These are phyloP conservation scores for Poecile montanus DNA, from an alignment of 2,797 vertebrate genomes.

Conservation along the genomic window DNA sequence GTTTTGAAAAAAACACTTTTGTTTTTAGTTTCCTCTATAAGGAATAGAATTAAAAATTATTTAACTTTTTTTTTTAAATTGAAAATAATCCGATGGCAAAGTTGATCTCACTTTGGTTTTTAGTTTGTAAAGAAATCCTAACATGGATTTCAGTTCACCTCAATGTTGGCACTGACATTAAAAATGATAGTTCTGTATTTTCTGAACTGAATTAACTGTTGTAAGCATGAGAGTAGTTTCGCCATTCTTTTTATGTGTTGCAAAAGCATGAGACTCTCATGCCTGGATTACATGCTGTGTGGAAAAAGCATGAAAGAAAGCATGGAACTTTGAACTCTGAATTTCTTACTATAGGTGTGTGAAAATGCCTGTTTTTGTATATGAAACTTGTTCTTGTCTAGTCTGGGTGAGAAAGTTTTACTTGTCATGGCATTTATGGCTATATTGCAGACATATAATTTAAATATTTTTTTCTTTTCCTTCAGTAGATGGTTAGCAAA, in stretches of 20 bases:
- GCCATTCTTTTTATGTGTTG: not conserved
- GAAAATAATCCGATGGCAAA: not conserved
- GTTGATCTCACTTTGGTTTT: not conserved
- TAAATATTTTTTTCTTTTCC: not conserved
- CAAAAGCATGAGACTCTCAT: not conserved
- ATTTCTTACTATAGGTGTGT: not conserved
- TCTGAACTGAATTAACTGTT: not conserved
- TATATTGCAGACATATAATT: not conserved
- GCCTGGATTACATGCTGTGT: not conserved
- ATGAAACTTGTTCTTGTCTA: not conserved
- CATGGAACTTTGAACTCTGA: not conserved
- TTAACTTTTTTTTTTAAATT: not conserved
- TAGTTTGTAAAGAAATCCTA: not conserved
- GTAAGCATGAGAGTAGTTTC: not conserved
- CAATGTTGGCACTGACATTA: fast-evolving
- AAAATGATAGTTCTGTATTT: not conserved
- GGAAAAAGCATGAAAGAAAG: not conserved
- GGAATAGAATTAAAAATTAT: not conserved
- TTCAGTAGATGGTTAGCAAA: not conserved
- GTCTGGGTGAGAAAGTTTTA: not conserved
- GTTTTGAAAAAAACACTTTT: fast-evolving
- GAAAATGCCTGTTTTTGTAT: not conserved
- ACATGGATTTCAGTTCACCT: not conserved
- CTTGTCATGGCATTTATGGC: fast-evolving
- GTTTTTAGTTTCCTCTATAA: not conserved